Percentiles rank a stretch among this genome's conserved stretches.
phyloP scores from a whole-genome alignment of 2,888 invertebrate species.

The Mesorhabditis sp. region DNA sequence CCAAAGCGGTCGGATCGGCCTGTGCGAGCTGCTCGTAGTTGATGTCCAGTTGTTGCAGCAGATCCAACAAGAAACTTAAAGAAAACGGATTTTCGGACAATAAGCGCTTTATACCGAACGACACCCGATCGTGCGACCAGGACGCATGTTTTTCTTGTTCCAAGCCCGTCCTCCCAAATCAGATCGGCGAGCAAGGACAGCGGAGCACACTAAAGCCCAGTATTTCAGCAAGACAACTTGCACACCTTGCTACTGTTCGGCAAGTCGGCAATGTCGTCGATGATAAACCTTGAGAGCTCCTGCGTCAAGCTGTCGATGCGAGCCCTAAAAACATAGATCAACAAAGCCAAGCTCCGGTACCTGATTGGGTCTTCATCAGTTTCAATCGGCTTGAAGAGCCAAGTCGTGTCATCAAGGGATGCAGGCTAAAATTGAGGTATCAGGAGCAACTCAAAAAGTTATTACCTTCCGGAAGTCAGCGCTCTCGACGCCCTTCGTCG shows the following conservation, averaged over 20 bases:
- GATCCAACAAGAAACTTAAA: not conserved
- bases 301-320: slow-evolving; percentile 5
- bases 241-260: not conserved
- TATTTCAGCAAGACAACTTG: not conserved
- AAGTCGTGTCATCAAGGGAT: slow-evolving; percentile 1
- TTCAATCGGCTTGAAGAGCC: not conserved
- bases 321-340: not conserved
- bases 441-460: not conserved
- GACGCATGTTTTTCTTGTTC: not conserved
- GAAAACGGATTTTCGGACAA: not conserved
- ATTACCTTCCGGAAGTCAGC: not conserved
- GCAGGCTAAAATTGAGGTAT: not conserved
- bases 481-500: not conserved
- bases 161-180: not conserved
- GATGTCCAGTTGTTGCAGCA: not conserved
- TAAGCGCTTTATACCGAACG: not conserved
- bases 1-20: not conserved
- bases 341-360: not conserved
- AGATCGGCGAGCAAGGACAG: not conserved
- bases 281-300: not conserved
- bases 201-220: slow-evolving; percentile 2
- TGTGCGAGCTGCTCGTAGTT: not conserved
- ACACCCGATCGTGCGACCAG: not conserved
- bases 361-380: not conserved
- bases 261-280: not conserved